Evolutionary conservation across 2,113 vertebrate species (phyloP), one percentile per base, ranked within the genome.

Genomic region (Carassius gibelio): DNA sequence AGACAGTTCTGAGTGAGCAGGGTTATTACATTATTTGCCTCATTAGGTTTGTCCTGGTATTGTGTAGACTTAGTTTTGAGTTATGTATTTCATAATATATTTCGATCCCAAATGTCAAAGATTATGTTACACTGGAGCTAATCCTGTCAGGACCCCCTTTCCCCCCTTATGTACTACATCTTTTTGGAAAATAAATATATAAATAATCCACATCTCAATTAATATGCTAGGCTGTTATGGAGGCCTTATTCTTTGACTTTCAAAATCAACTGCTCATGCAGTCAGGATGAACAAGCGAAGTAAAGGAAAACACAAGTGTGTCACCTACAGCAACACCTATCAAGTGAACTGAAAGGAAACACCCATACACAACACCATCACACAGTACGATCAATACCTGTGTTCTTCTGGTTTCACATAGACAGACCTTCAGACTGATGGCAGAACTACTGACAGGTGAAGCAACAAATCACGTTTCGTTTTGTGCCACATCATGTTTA

Each of bases 301-400:
- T 17, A 15, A 48, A 66, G 5, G 11, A n/a, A 84, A 30, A 30
- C 71, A 61, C 45, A 38, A 30, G 3, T 38, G 36, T 38, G 36
- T 83, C 87, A 88, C 84, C 45, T 68, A 81, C 59, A 88, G 84
- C 59, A 85, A 71, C 75, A 75, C 55, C 68, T 84, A 57, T 80
- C 85, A 75, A 81, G 68, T 78, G 69, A 88, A 84, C 84, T 89
- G 90, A 91, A 91, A 91, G 88, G 87, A 89, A 91, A 91, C 85
- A 89, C 89, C 89, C 85, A 59, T 90, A 92, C 88, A 87, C 86
- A 90, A 90, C 89, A 88, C 36, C 19, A 82, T 55, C 52, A 6
- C 52, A 55, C 68, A 85, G 1, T 38, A 38, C 36, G 89, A 92
- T 93, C 91, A 14, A 92, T 93, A 82, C 83, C 90, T 62, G 88